Conservation (phyloP, 1,140 invertebrate species). For the Leptinotarsa lineolata region DNA sequence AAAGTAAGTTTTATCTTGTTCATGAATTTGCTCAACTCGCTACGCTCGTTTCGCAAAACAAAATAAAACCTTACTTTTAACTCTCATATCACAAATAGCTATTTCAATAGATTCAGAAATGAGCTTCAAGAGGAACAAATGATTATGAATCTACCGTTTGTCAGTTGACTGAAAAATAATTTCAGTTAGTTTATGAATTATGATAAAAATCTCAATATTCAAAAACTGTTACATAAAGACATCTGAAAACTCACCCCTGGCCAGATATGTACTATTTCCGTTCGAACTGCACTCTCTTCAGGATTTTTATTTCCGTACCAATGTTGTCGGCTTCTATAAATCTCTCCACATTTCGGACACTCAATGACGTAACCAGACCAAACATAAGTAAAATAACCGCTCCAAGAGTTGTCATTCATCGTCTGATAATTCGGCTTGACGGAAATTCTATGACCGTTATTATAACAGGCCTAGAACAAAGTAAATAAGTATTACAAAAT, state of each 20-base stretch:
- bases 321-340: conserved; percentile 79
- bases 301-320: conserved; percentile 86
- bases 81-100: too few relatives aligned
- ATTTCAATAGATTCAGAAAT: too few relatives aligned
- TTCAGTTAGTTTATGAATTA: too few relatives aligned
- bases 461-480: conserved; percentile 58
- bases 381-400: conserved; percentile 75
- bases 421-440: conserved; percentile 66
- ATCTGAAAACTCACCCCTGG: conserved; percentile 63
- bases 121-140: too few relatives aligned
- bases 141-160: too few relatives aligned
- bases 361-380: conserved; percentile 84
- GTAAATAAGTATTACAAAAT: background rate
- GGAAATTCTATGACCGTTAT: conserved; percentile 65
- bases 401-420: conserved; percentile 70
- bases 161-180: too few relatives aligned
- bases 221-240: background rate
- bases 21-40: too few relatives aligned
- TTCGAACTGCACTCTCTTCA: conserved; percentile 67
- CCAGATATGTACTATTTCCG: conserved; percentile 82
- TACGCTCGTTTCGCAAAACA: too few relatives aligned
- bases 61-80: too few relatives aligned
- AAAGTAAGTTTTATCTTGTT: too few relatives aligned
- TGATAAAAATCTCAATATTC: too few relatives aligned
- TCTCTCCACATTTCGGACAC: conserved; percentile 80